These are phyloP conservation scores for Caranx ignobilis DNA, from an alignment of 2,113 vertebrate genomes.

Conservation along the genomic window DNA sequence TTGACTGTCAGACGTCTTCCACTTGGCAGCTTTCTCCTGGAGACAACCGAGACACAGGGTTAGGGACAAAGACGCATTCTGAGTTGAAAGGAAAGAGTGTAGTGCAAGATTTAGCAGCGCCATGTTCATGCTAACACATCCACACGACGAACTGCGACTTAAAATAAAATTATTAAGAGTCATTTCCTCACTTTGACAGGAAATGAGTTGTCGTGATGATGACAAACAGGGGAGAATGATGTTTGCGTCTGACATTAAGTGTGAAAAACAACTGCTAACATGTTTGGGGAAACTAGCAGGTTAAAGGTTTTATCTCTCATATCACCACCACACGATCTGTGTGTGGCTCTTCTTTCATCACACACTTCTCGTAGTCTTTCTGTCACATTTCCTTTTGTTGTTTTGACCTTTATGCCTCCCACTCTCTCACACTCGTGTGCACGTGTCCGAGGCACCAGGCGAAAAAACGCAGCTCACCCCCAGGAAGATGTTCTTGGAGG, in stretches of 20 bases:
- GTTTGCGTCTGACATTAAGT: background rate
- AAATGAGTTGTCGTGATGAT: slow-evolving; percentile 2
- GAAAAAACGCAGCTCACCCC: slow-evolving; percentile 86
- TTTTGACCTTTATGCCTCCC: slow-evolving; percentile 7
- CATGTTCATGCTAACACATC: background rate
- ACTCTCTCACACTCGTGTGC: slow-evolving; percentile 2
- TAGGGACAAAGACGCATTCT: background rate
- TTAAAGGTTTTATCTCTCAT: background rate
- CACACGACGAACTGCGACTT: background rate
- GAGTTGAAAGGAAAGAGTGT: too few relatives aligned
- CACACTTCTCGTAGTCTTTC: background rate
- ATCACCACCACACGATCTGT: background rate
- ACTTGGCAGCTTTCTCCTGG: slow-evolving; percentile 98
- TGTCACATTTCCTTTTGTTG: background rate
- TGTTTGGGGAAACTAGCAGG: background rate
- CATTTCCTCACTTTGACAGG: background rate
- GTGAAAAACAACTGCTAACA: background rate
- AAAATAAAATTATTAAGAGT: background rate
- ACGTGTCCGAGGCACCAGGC: background rate
- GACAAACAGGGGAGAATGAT: background rate
- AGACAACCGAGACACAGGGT: background rate
- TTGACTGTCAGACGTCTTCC: slow-evolving; percentile 95
- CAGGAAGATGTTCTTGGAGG: slow-evolving; percentile 99
- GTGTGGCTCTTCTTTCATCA: background rate
- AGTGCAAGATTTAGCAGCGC: background rate